Base-by-base conservation (phyloP, 2,797 vertebrate genomes). In the Salmo trutta region DNA sequence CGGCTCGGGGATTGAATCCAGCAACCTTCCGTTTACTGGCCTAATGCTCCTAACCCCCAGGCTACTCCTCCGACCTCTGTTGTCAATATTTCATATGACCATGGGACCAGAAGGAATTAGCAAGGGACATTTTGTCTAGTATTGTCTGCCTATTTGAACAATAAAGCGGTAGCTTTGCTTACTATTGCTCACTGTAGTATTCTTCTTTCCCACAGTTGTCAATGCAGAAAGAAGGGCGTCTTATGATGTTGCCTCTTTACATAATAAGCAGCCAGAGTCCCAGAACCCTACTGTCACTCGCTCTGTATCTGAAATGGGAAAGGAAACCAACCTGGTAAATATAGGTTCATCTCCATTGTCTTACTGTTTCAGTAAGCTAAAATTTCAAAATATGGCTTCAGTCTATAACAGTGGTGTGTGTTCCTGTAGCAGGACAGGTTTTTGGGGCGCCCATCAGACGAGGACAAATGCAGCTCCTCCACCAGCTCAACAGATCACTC, bases 401-500 rank as follows among this genome's bases (percentile, higher is more conserved):
- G 3, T 82, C 6, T 65, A 12, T 41, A 76, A 24, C 29, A 51
- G 8, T 3, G 1, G 16, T 68, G 68, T 82, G 29, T 81, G 76
- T 69, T 78, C 24, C 27, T 73, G 73, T 79, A 19, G n/a, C 75
- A 86, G 82, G 86, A 90, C 65, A 90, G 84, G 51, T 31, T 86
- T 74, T 67, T 51, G 19, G 88, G 81, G 79, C 91, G 82, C 77
- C 90, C 87, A 16, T 96, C 95, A 59, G 96, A 97, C 76, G 94
- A 96, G 47, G 96, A 97, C 36, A 97, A 99, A 47, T 92, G 94
- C 80, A 96, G 93, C 85, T 98, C 97, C 75, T 99, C 98, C 73
- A 95, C 96, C 78, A 97, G 97, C 88, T 99, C 97, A 75, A 96
- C 96, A 16, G 97, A 99, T 62, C 96, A 94, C 69, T 98, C 95